Base-by-base conservation (phyloP, 2,113 vertebrate species). In the Mugil cephalus region DNA sequence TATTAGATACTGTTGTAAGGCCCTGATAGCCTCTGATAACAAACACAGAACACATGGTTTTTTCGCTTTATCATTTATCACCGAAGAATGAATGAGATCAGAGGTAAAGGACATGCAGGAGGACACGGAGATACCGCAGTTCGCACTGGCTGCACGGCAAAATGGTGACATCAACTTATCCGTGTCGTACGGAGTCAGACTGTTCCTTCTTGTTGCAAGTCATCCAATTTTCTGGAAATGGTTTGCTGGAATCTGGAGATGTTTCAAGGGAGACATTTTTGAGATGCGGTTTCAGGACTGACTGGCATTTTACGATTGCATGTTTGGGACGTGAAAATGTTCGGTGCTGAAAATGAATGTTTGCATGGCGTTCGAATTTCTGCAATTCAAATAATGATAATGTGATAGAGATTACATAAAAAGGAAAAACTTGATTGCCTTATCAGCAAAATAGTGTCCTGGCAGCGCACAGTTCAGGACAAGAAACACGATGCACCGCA, bases 11-110 rank as follows among this genome's bases (percentile, higher is more conserved):
- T 43, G 59, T 38, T 47, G 48, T 69, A 45, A 80, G 77, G 55
- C 54, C 60, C 76, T 18, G 75, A 88, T 88, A 91, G 63, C 79
- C 68, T 69, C 79, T 36, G 85, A 88, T 85, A 85, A 68, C 66
- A 52, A 78, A 74, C 18, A 8, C 42, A 79, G 74, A 82, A 61
- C 88, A 53, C 56, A 43, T 74, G 65, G 46, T 70, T 69, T 79
- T 71, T 50, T 12, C 17, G 24, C 58, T 55, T 68, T 76, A 87
- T 91, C 87, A 9, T 79, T 82, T 68, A 80, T 74, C 72, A 36
- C 55, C 18, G 9, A 36, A 56, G 53, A 67, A 67, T 56, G 74
- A 66, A 24, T 13, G 34, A 6, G 46, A 72, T 74, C 17, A 10
- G 39, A 59, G 64, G 56, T 77, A 77, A 81, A 77, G 73, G 48